phyloP scores from a whole-genome alignment of 2,113 vertebrate genomes.

The Takifugu flavidus region DNA sequence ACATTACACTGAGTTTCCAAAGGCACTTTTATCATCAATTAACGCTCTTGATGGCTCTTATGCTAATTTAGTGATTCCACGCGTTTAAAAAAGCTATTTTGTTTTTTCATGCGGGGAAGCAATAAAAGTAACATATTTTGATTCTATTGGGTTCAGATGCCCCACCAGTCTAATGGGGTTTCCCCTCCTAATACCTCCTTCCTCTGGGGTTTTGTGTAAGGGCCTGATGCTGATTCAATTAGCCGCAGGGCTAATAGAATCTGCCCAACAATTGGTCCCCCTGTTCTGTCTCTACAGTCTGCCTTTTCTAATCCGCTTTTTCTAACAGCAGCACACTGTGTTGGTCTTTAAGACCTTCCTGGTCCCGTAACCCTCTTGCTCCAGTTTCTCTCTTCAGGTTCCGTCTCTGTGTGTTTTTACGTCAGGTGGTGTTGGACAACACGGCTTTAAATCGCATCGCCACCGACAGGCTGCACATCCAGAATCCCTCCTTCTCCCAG shows the following conservation, averaged over 20 bases:
- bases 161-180: conserved; percentile 55
- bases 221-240: conserved; percentile 62
- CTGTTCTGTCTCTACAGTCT: conserved; percentile 45
- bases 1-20: too few species aligned
- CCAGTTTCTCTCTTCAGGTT: background rate
- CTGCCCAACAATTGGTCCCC: conserved; percentile 49
- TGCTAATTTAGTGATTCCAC: background rate
- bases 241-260: conserved; percentile 59
- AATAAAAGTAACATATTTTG: background rate
- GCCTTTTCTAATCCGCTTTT: conserved; percentile 39
- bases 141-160: conserved; percentile 55
- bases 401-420: conserved; percentile 9
- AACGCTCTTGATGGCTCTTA: too few species aligned
- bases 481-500: conserved; percentile 96
- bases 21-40: too few species aligned
- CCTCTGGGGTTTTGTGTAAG: conserved; percentile 54
- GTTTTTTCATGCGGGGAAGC: conserved; percentile 22
- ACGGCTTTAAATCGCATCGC: conserved; percentile 94
- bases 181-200: conserved; percentile 61
- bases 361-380: conserved; percentile 15
- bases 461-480: conserved; percentile 93
- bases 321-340: conserved; percentile 53
- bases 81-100: background rate
- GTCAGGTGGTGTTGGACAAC: conserved; percentile 94
- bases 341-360: conserved; percentile 33